Evolutionary conservation across 2,888 invertebrate species (phyloP).

Genomic region (Allophyes oxyacanthae): DNA sequence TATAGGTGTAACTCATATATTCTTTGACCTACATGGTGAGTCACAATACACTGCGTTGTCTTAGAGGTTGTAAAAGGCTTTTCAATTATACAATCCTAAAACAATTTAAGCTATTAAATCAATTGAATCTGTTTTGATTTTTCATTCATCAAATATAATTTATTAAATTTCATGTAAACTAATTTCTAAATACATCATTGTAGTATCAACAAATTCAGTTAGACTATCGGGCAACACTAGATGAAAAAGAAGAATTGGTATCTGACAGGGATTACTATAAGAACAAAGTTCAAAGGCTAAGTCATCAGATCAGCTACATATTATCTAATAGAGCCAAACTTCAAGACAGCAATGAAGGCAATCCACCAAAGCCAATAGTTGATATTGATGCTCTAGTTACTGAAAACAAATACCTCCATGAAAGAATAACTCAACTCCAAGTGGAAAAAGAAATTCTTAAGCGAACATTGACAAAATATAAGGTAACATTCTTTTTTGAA

Average conservation of each 20-base stretch:
- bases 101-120: too few relatives aligned
- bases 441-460: conserved; percentile 94
- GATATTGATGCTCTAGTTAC: conserved; percentile 94
- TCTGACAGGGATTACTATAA: conserved; percentile 95
- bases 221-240: conserved; percentile 93
- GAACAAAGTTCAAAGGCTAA: conserved; percentile 94
- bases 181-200: conserved; percentile 32
- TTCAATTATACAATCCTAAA: too few relatives aligned
- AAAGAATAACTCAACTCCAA: conserved; percentile 93
- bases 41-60: too few relatives aligned
- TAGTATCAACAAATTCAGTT: conserved; percentile 93
- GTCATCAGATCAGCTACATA: conserved; percentile 93
- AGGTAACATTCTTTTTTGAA: conserved; percentile 89
- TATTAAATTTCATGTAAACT: neutral
- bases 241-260: conserved; percentile 95
- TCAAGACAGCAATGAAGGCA: conserved; percentile 63
- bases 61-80: too few relatives aligned
- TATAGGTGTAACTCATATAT: too few relatives aligned
- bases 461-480: conserved; percentile 93
- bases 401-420: conserved; percentile 96
- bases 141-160: neutral
- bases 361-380: conserved; percentile 86
- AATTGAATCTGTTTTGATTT: too few relatives aligned
- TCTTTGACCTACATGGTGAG: too few relatives aligned
- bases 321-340: conserved; percentile 83